Evolutionary conservation across 2,888 invertebrate species (phyloP).

Genomic region (Tricholauxania praeusta): DNA sequence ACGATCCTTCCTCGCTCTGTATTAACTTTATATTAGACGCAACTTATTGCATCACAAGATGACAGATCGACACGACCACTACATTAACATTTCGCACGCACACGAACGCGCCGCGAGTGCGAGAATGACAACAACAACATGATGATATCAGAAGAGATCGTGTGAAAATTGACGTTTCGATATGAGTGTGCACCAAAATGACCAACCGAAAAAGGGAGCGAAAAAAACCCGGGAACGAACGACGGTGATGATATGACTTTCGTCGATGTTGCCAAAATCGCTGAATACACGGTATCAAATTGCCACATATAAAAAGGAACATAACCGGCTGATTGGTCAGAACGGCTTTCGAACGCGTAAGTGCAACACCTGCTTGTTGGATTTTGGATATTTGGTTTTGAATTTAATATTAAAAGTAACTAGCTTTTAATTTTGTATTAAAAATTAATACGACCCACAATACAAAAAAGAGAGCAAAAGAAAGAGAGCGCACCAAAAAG

Average conservation of each 20-base stretch:
- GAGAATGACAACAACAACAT: conserved; percentile 29
- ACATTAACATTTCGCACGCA: conserved; percentile 33
- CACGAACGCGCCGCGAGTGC: conserved; percentile 27
- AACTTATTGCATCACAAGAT: conserved; percentile 49
- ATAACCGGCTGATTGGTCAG: conserved; percentile 84
- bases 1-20: conserved; percentile 46
- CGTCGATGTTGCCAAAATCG: conserved; percentile 54
- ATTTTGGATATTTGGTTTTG: conserved; percentile 47
- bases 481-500: conserved; percentile 25
- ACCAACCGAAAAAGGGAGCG: conserved; percentile 62
- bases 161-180: conserved; percentile 34
- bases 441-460: conserved; percentile 26
- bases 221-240: conserved; percentile 57
- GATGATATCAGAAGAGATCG: conserved; percentile 46
- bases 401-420: conserved; percentile 29
- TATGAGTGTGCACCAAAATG: conserved; percentile 48
- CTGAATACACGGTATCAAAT: conserved; percentile 67
- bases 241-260: conserved; percentile 36
- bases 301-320: conserved; percentile 70
- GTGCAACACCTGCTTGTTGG: conserved; percentile 72
- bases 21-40: conserved; percentile 51
- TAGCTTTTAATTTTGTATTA: too few species aligned
- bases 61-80: conserved; percentile 26
- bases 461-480: conserved; percentile 18
- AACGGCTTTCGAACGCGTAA: conserved; percentile 97